Percentiles rank a stretch among this genome's conserved stretches.
Evolutionary conservation across 2,888 invertebrate species (phyloP).

Genomic region (Operophtera brumata): DNA sequence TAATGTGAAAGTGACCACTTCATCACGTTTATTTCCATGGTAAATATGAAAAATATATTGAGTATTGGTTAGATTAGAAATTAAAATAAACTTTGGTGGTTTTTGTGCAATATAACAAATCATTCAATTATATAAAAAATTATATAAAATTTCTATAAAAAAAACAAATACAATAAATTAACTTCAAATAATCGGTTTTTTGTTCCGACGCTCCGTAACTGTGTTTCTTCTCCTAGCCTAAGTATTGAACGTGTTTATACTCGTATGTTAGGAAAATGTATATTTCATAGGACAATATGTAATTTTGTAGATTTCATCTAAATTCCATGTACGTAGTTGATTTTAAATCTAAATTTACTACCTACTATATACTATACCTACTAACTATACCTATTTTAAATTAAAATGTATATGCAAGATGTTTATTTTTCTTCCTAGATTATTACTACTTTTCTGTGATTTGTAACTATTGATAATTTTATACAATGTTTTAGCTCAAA

Average conservation of each 20-base stretch:
- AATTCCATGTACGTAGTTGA: constrained; percentile 22
- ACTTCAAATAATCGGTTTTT: neutral
- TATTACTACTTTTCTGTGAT: constrained; percentile 72
- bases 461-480: constrained; percentile 75
- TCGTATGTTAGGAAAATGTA: constrained; percentile 32
- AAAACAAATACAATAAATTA: too few species aligned
- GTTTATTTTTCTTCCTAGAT: constrained; percentile 60
- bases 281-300: constrained; percentile 37
- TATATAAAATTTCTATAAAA: too few species aligned
- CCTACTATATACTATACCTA: too few species aligned
- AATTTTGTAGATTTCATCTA: constrained; percentile 39
- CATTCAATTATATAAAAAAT: too few species aligned
- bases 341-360: constrained; percentile 5
- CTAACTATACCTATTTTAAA: constrained; percentile 24
- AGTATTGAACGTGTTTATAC: constrained; percentile 44
- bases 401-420: constrained; percentile 46
- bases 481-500: constrained; percentile 67
- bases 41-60: too few species aligned
- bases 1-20: too few species aligned
- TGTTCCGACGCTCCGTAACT: neutral
- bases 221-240: constrained; percentile 49
- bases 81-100: too few species aligned
- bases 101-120: too few species aligned
- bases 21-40: too few species aligned
- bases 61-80: too few species aligned